A percentile compares a stretch with the other conserved stretches of the same genome.
Conservation (phyloP, 2,888 invertebrate genomes). For the Ephialtes manifestator region DNA sequence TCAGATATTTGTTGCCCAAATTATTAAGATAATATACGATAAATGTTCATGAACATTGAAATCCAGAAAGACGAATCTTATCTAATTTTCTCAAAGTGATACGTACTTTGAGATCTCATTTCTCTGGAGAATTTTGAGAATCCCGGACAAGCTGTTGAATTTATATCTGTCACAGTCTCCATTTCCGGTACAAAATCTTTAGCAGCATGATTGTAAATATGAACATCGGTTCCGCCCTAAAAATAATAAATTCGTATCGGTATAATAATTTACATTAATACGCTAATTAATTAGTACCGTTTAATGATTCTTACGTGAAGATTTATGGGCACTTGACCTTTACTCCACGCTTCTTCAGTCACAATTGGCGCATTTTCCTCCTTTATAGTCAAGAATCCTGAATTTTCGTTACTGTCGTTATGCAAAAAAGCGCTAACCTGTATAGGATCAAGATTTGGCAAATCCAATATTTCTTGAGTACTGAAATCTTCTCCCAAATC, state of each 20-base stretch:
- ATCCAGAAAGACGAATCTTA: neutral
- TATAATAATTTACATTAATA: neutral
- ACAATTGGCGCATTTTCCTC: constrained; percentile 34
- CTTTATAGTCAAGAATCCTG: neutral
- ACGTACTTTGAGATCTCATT: constrained; percentile 82
- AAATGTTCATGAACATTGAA: neutral
- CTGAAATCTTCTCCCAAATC: constrained; percentile 83
- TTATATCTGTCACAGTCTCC: constrained; percentile 41
- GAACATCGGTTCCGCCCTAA: constrained; percentile 78
- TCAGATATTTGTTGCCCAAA: too few relatives aligned
- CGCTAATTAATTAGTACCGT: constrained; percentile 73
- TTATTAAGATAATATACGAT: too few relatives aligned
- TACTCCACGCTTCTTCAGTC: constrained; percentile 81
- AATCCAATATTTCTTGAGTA: constrained; percentile 64
- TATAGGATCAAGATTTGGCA: constrained; percentile 44
- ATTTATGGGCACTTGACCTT: constrained; percentile 78
- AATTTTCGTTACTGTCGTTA: constrained; percentile 10
- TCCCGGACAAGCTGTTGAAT: constrained; percentile 70
- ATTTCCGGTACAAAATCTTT: constrained; percentile 1
- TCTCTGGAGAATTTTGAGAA: constrained; percentile 84
- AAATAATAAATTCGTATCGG: constrained; percentile 14
- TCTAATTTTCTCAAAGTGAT: neutral
- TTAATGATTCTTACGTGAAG: constrained; percentile 42
- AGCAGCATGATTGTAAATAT: constrained; percentile 45
- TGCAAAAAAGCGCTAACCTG: constrained; percentile 33